Conservation (phyloP, 2,888 invertebrate species). For the Dugesia japonica region DNA sequence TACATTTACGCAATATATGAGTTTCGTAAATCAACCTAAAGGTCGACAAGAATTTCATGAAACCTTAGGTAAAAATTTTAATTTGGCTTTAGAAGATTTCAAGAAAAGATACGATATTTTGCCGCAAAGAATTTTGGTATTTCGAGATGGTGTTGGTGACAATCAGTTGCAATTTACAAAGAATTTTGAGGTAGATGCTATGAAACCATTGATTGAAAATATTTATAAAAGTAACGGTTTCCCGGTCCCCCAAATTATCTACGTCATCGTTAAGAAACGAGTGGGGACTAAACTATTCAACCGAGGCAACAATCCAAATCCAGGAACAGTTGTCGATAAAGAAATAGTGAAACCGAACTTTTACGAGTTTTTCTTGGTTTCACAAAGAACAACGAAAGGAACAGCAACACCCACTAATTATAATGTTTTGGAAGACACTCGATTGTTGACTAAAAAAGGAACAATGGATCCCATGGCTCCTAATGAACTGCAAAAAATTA, state of each 20-base stretch:
- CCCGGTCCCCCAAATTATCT: slow-evolving; percentile 10
- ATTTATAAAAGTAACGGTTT: neutral
- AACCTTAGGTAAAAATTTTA: slow-evolving; percentile 38
- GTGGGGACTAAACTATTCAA: neutral
- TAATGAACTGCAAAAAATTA: slow-evolving; percentile 63
- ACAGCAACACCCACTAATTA: slow-evolving; percentile 77
- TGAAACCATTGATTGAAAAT: neutral
- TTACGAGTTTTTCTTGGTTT: slow-evolving; percentile 73
- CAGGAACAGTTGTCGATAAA: slow-evolving; percentile 74
- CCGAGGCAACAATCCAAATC: slow-evolving; percentile 53
- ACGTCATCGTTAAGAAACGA: neutral
- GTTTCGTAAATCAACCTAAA: neutral
- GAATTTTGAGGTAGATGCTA: neutral
- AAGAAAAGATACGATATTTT: slow-evolving; percentile 39
- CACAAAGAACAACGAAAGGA: slow-evolving; percentile 55
- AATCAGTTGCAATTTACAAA: slow-evolving; percentile 41
- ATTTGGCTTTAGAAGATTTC: slow-evolving; percentile 40
- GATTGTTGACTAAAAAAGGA: neutral
- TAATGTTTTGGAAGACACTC: slow-evolving; percentile 63
- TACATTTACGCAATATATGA: slow-evolving; percentile 54
- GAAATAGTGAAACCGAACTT: slow-evolving; percentile 56
- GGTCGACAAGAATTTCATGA: slow-evolving; percentile 49
- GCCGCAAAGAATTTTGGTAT: slow-evolving; percentile 68
- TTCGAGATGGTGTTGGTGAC: slow-evolving; percentile 64
- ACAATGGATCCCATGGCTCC: slow-evolving; percentile 47